These are phyloP conservation scores for Euproctis similis DNA, from an alignment of 2,888 invertebrate genomes.

Conservation along the genomic window DNA sequence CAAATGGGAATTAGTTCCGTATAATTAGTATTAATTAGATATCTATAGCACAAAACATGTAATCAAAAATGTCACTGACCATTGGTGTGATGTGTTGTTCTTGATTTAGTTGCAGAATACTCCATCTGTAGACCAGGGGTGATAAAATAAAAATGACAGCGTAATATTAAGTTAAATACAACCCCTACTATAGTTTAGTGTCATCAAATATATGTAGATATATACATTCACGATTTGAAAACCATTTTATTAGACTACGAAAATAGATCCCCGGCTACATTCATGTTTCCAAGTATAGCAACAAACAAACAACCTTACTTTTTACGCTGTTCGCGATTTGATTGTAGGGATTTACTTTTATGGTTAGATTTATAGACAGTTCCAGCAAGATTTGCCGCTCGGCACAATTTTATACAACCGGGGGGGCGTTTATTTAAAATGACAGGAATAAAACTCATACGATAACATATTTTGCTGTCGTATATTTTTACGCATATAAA, in stretches of 20 bases:
- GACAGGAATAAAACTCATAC: slow-evolving; percentile 33
- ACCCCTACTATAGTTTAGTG: slow-evolving; percentile 38
- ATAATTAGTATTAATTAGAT: too few species aligned
- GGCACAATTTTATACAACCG: slow-evolving; percentile 41
- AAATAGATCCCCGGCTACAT: slow-evolving; percentile 59
- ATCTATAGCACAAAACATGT: too few species aligned
- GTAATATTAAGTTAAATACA: slow-evolving; percentile 8
- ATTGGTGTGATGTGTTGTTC: too few species aligned
- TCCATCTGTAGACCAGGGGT: too few species aligned
- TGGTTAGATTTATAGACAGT: slow-evolving; percentile 69
- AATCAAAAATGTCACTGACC: too few species aligned
- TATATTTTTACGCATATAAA: too few species aligned
- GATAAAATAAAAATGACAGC: too few species aligned
- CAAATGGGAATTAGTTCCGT: too few species aligned
- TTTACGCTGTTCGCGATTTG: slow-evolving; percentile 67
- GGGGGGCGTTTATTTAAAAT: slow-evolving; percentile 40
- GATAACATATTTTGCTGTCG: slow-evolving; percentile 10
- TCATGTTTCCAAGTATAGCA: slow-evolving; percentile 56
- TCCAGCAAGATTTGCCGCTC: slow-evolving; percentile 52
- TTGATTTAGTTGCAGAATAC: too few species aligned
- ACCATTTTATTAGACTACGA: slow-evolving; percentile 53
- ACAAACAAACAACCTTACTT: slow-evolving; percentile 68
- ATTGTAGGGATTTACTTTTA: slow-evolving; percentile 72
- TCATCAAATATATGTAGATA: slow-evolving; percentile 43
- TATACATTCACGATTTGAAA: slow-evolving; percentile 63